A percentile compares a stretch with the other conserved stretches of the same genome.
These are phyloP conservation scores for Ophion ellenae DNA, from an alignment of 2,888 invertebrate genomes.

Conservation along the genomic window DNA sequence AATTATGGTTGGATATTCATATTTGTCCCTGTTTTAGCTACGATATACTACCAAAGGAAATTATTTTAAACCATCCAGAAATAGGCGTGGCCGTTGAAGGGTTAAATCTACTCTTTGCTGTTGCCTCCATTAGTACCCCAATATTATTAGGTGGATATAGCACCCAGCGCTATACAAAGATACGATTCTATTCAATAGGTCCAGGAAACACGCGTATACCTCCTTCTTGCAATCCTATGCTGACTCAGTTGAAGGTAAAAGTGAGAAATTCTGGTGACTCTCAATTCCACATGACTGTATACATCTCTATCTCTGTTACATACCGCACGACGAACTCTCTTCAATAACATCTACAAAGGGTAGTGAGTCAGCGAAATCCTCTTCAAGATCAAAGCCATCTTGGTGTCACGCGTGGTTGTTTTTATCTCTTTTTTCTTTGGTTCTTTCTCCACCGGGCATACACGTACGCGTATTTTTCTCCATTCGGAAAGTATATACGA, in stretches of 20 bases:
- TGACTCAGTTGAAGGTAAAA: slow-evolving; percentile 38
- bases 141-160: slow-evolving; percentile 59
- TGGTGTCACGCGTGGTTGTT: not conserved
- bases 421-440: not conserved
- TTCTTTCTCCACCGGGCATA: not conserved
- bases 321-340: slow-evolving; percentile 19
- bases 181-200: slow-evolving; percentile 45
- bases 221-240: slow-evolving; percentile 10
- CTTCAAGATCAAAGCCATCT: slow-evolving; percentile 16
- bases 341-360: slow-evolving; percentile 6
- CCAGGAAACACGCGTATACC: slow-evolving; percentile 33
- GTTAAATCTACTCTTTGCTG: slow-evolving; percentile 50
- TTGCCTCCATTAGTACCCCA: slow-evolving; percentile 45
- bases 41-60: too few species aligned
- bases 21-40: too few species aligned
- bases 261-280: slow-evolving; percentile 29
- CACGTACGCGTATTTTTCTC: too few species aligned
- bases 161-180: slow-evolving; percentile 1
- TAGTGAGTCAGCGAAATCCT: slow-evolving; percentile 49
- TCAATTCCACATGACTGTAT: not conserved
- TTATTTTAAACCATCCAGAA: too few species aligned
- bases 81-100: too few species aligned
- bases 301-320: slow-evolving; percentile 52
- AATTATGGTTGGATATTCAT: too few species aligned
- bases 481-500: too few species aligned